A percentile compares a stretch with the other conserved stretches of the same genome.
Evolutionary conservation across 2,888 invertebrate species (phyloP).

Genomic region (Phortica magna): DNA sequence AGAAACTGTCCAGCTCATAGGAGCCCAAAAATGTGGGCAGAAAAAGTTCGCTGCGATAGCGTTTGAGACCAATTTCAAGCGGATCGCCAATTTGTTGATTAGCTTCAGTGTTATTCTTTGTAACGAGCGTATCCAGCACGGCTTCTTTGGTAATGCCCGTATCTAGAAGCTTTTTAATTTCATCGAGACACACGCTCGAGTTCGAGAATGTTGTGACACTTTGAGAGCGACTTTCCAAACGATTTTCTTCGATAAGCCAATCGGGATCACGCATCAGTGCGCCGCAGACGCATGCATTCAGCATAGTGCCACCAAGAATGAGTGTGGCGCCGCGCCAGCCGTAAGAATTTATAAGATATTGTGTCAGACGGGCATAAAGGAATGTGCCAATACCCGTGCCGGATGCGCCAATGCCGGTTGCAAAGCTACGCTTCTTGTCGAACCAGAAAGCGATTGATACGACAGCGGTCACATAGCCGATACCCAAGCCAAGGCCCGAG

Average conservation of each 20-base stretch:
- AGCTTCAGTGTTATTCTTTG: slow-evolving; percentile 77
- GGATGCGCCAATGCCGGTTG: slow-evolving; percentile 91
- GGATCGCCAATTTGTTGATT: slow-evolving; percentile 77
- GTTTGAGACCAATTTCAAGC: slow-evolving; percentile 66
- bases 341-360: slow-evolving; percentile 84
- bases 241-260: slow-evolving; percentile 81
- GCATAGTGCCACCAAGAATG: slow-evolving; percentile 88
- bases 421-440: slow-evolving; percentile 90
- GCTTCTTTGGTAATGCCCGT: slow-evolving; percentile 80
- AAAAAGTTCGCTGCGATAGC: slow-evolving; percentile 76
- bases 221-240: slow-evolving; percentile 77
- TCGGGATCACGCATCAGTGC: slow-evolving; percentile 92
- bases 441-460: slow-evolving; percentile 96
- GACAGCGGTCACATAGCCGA: slow-evolving; percentile 92
- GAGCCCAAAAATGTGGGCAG: slow-evolving; percentile 75
- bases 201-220: slow-evolving; percentile 78
- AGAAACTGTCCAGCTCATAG: slow-evolving; percentile 73
- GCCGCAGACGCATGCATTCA: slow-evolving; percentile 92
- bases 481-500: slow-evolving; percentile 89
- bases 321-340: slow-evolving; percentile 92
- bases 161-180: slow-evolving; percentile 84
- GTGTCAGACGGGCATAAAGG: slow-evolving; percentile 91
- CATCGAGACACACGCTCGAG: slow-evolving; percentile 77
- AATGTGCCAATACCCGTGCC: slow-evolving; percentile 95
- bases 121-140: slow-evolving; percentile 76